These are phyloP conservation scores for Drosophila pectinifera DNA, from an alignment of 1,140 invertebrate genomes.

Conservation along the genomic window DNA sequence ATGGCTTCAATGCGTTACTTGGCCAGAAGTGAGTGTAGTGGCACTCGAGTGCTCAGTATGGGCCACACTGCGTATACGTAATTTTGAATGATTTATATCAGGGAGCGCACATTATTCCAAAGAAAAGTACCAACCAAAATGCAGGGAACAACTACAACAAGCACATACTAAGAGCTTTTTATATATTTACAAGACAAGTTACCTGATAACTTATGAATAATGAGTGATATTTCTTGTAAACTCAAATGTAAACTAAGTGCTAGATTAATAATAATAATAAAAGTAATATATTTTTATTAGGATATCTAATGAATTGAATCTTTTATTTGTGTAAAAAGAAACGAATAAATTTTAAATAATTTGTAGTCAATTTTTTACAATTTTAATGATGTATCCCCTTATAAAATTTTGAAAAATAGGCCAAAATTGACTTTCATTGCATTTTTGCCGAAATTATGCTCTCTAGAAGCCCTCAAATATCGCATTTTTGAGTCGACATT, in stretches of 20 bases:
- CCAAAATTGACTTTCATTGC: no score
- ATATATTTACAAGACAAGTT: not conserved
- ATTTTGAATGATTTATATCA: slow-evolving; percentile 4
- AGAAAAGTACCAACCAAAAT: not conserved
- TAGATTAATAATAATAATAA: no score
- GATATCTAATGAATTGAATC: no score
- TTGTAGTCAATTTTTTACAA: no score
- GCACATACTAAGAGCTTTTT: not conserved
- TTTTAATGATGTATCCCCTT: no score
- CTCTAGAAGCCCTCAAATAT: no score
- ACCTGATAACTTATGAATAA: not conserved
- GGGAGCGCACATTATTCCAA: not conserved
- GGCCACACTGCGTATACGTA: slow-evolving; percentile 49
- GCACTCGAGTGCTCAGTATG: slow-evolving; percentile 15
- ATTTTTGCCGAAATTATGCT: no score
- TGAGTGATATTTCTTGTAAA: not conserved
- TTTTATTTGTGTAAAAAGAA: no score
- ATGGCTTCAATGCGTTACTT: slow-evolving; percentile 32
- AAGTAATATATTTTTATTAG: no score
- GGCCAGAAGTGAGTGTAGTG: slow-evolving; percentile 29
- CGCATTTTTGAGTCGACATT: no score
- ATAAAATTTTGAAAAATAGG: no score
- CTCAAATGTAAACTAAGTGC: not conserved
- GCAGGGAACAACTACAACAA: no score
- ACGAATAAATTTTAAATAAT: not conserved